phyloP scores from a whole-genome alignment of 2,113 vertebrate genomes.

The Rhea americana region DNA sequence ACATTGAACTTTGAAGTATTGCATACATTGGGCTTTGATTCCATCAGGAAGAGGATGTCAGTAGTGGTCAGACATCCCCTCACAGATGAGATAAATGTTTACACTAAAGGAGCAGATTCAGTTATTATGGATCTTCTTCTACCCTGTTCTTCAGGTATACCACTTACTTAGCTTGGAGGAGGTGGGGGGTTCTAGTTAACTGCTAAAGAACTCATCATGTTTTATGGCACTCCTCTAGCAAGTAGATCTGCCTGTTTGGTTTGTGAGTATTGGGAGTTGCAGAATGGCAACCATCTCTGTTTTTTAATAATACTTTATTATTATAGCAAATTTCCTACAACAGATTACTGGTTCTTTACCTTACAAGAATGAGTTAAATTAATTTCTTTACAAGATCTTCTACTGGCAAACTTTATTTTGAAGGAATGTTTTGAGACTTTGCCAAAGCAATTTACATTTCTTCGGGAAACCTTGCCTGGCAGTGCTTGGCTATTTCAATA shows the following conservation, averaged over 20 bases:
- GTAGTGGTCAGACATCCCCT: slow-evolving; percentile 95
- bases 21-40: slow-evolving; percentile 94
- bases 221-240: neutral
- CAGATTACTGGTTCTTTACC: neutral
- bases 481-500: neutral
- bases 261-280: neutral
- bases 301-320: neutral
- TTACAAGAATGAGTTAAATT: neutral
- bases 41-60: slow-evolving; percentile 93
- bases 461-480: neutral
- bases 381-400: neutral
- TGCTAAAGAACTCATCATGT: neutral
- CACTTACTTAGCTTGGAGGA: neutral
- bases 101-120: slow-evolving; percentile 96
- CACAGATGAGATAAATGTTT: slow-evolving; percentile 92
- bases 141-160: slow-evolving; percentile 80
- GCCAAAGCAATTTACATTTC: neutral
- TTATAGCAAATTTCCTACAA: neutral
- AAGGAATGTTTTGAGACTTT: neutral
- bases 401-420: neutral
- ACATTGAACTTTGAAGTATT: slow-evolving; percentile 91
- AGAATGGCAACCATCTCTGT: neutral
- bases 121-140: slow-evolving; percentile 93
- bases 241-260: neutral
- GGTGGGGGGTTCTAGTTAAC: neutral